Conservation (phyloP, 2,113 vertebrate species). For the Nettapus auritus region DNA sequence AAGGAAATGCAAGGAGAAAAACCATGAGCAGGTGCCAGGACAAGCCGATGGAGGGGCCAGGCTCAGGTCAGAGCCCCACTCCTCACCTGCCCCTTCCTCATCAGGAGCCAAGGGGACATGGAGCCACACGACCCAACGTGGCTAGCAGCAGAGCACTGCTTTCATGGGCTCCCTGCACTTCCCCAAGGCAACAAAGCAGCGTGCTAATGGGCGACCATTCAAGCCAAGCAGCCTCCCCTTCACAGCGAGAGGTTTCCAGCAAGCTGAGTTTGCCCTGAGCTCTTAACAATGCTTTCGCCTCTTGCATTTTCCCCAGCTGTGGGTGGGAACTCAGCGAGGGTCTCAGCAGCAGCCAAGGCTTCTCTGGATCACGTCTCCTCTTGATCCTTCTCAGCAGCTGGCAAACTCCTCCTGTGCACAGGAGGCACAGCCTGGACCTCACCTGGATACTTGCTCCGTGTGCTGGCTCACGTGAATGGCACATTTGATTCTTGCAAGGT, state of each 20-base stretch:
- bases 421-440: neutral
- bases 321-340: neutral
- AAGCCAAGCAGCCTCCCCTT: neutral
- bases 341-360: neutral
- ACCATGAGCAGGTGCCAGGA: neutral
- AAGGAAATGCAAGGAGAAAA: neutral
- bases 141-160: neutral
- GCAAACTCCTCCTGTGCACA: neutral
- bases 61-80: neutral
- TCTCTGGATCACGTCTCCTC: neutral
- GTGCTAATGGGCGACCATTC: neutral
- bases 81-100: neutral
- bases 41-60: neutral
- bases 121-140: neutral
- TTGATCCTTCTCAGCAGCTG: neutral
- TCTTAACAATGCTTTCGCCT: neutral
- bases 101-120: neutral
- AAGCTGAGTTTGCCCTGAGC: neutral
- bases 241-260: neutral
- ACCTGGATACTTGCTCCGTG: neutral
- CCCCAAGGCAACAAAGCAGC: neutral
- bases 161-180: neutral
- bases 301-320: neutral
- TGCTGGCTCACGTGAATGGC: neutral
- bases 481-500: neutral